phyloP scores from a whole-genome alignment of 2,113 vertebrate genomes.

The Tragulus kanchil region DNA sequence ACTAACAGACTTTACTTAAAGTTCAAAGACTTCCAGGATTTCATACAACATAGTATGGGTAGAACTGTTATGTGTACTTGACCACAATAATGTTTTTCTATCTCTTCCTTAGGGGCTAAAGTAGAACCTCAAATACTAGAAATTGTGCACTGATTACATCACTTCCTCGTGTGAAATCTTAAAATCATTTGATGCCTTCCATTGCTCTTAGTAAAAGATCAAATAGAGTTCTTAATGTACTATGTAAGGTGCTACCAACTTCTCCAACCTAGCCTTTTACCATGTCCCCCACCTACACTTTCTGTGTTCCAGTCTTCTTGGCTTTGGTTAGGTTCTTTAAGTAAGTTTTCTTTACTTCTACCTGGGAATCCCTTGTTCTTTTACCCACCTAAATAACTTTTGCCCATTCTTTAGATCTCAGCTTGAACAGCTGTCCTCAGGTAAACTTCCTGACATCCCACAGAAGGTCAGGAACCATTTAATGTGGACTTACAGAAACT shows the following conservation, averaged over 20 bases:
- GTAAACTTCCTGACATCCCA: conserved; percentile 12
- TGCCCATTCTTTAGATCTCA: not conserved
- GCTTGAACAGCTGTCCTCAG: not conserved
- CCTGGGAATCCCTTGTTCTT: not conserved
- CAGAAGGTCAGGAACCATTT: not conserved
- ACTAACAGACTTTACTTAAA: not conserved
- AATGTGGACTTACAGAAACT: not conserved
- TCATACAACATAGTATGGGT: not conserved
- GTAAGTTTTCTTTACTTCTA: not conserved
- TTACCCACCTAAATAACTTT: not conserved
- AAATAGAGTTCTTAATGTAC: not conserved
- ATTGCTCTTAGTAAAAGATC: conserved; percentile 10
- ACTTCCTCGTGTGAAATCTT: conserved; percentile 26
- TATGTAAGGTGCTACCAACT: not conserved
- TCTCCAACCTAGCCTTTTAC: not conserved
- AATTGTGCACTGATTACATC: not conserved
- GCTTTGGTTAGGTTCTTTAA: not conserved
- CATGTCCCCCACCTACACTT: not conserved
- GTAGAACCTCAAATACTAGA: conserved; percentile 2
- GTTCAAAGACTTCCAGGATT: not conserved
- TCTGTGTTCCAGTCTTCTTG: not conserved
- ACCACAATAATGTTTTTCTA: not conserved
- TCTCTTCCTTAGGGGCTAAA: not conserved
- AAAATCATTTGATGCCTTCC: not conserved
- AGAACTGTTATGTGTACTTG: not conserved